A percentile compares a stretch with the other conserved stretches of the same genome.
phyloP scores from a whole-genome alignment of 2,888 invertebrate genomes.

The Argyresthia goedartella region DNA sequence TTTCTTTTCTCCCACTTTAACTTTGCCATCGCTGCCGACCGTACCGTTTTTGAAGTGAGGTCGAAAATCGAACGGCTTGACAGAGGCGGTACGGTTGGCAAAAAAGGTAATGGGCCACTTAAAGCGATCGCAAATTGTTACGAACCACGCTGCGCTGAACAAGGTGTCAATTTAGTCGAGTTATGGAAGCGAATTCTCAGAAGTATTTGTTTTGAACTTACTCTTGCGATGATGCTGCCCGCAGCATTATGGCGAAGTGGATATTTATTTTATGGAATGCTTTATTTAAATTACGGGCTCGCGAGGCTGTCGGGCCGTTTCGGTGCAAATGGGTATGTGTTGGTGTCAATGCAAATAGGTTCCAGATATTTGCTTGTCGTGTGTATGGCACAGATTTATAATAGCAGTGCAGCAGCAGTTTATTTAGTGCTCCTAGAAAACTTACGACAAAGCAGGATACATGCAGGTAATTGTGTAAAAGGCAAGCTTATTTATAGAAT shows the following conservation, averaged over 20 bases:
- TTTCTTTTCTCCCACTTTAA: not conserved
- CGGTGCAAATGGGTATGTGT: too few species aligned
- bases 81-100: not conserved
- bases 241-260: constrained; percentile 17
- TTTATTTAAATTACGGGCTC: constrained; percentile 24
- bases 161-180: constrained; percentile 69
- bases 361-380: too few species aligned
- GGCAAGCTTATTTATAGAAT: too few species aligned
- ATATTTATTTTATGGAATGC: constrained; percentile 41
- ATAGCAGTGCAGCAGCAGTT: too few species aligned
- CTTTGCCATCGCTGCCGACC: not conserved
- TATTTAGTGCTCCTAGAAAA: too few species aligned
- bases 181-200: constrained; percentile 64
- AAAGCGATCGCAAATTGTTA: constrained; percentile 61
- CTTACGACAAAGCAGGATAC: too few species aligned
- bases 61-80: not conserved
- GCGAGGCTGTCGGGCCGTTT: constrained; percentile 1
- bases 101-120: constrained; percentile 64
- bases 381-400: too few species aligned
- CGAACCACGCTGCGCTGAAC: constrained; percentile 59
- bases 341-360: too few species aligned
- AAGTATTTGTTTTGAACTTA: constrained; percentile 65
- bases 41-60: not conserved
- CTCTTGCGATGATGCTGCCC: constrained; percentile 19
- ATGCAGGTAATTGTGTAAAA: too few species aligned